phyloP scores from a whole-genome alignment of 2,113 vertebrate species.

The Campylomormyrus tamandua region DNA sequence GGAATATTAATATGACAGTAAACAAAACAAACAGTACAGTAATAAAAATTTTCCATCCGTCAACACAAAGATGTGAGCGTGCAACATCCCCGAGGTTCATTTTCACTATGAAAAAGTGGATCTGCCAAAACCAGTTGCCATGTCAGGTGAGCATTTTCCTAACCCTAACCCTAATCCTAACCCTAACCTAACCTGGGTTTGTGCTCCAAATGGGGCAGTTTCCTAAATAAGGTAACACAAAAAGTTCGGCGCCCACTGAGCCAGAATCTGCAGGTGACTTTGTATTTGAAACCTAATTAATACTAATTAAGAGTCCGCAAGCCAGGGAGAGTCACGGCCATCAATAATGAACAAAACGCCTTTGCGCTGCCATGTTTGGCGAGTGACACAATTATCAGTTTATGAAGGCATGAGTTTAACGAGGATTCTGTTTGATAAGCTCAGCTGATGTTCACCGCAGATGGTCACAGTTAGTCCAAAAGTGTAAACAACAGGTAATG shows the following conservation, averaged over 20 bases:
- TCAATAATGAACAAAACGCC: constrained; percentile 39
- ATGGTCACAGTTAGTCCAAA: background rate
- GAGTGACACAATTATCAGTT: constrained; percentile 39
- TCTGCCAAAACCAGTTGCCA: background rate
- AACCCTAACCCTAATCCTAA: background rate
- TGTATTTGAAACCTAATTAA: constrained; percentile 43
- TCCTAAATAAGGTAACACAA: background rate
- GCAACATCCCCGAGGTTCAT: background rate
- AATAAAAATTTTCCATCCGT: background rate
- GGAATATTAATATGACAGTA: background rate
- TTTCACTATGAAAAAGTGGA: background rate
- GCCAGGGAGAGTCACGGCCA: constrained; percentile 30
- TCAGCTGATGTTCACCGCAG: constrained; percentile 3
- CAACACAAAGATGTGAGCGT: background rate
- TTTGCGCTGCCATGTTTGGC: constrained; percentile 18
- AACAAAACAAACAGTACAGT: background rate
- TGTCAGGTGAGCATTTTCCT: background rate
- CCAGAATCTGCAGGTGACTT: constrained; percentile 41
- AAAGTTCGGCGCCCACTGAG: constrained; percentile 24
- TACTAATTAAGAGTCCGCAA: constrained; percentile 37
- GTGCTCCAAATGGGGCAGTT: background rate
- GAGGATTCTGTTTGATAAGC: constrained; percentile 26
- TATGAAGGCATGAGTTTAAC: constrained; percentile 26
- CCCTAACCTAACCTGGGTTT: background rate
- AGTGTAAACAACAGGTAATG: background rate